Conservation (phyloP, 2,888 invertebrate genomes). For the Lordiphosa andalusiaca region DNA sequence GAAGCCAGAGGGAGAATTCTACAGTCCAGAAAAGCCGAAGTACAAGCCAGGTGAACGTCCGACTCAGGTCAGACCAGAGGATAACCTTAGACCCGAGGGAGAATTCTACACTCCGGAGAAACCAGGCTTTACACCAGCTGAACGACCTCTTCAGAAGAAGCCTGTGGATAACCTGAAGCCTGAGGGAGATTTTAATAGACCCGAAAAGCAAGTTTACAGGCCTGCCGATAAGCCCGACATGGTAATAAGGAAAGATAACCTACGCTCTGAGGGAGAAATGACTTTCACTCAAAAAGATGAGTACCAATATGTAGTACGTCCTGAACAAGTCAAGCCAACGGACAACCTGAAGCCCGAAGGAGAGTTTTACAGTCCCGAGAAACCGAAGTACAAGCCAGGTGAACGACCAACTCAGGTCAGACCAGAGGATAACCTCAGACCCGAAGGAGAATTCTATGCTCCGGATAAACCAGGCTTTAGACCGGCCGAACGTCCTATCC, state of each 20-base stretch:
- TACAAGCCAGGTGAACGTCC: too few relatives aligned
- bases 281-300: slow-evolving; percentile 71
- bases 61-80: too few relatives aligned
- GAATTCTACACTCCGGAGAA: too few relatives aligned
- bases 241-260: slow-evolving; percentile 78
- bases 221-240: slow-evolving; percentile 81
- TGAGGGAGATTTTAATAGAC: slow-evolving; percentile 83
- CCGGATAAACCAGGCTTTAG: slow-evolving; percentile 38
- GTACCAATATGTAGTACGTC: slow-evolving; percentile 77
- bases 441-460: slow-evolving; percentile 78
- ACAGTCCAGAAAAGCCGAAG: too few relatives aligned
- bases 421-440: slow-evolving; percentile 81
- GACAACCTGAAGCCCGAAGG: slow-evolving; percentile 80
- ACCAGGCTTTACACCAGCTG: neutral
- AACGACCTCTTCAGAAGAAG: slow-evolving; percentile 22
- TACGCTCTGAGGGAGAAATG: slow-evolving; percentile 80
- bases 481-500: slow-evolving; percentile 81
- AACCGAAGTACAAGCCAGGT: slow-evolving; percentile 73
- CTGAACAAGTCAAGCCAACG: slow-evolving; percentile 80
- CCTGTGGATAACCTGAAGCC: slow-evolving; percentile 82
- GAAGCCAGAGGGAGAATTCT: too few relatives aligned
- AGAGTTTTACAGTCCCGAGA: slow-evolving; percentile 76
- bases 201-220: slow-evolving; percentile 79
- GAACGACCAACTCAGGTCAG: slow-evolving; percentile 79
- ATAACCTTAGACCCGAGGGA: too few relatives aligned